Evolutionary conservation across 1,140 invertebrate genomes (phyloP).

Genomic region (Tetramorium simillimum): DNA sequence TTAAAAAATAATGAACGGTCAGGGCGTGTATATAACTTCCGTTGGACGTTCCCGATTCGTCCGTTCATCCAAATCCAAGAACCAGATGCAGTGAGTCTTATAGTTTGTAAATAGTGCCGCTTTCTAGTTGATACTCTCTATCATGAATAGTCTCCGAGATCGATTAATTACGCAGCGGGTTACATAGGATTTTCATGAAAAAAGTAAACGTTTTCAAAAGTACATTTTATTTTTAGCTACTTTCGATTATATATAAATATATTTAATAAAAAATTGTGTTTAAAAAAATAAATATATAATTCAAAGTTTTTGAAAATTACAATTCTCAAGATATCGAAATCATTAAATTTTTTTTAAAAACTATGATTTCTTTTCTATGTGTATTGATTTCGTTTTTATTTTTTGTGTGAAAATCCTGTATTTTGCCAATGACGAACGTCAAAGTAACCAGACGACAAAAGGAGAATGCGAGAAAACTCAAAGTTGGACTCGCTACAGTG

Average conservation of each 20-base stretch:
- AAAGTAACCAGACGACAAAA: background rate
- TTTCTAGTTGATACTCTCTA: constrained; percentile 32
- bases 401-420: constrained; percentile 24
- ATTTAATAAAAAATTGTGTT: background rate
- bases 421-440: background rate
- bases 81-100: constrained; percentile 54
- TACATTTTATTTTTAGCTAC: background rate
- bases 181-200: constrained; percentile 24
- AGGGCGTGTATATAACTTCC: constrained; percentile 44
- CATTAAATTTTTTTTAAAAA: background rate
- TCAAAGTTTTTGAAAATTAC: background rate
- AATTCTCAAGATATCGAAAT: background rate
- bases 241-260: background rate
- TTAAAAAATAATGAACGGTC: constrained; percentile 20
- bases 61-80: constrained; percentile 33
- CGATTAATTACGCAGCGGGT: background rate
- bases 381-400: background rate
- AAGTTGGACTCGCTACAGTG: constrained; percentile 18
- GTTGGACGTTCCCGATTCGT: constrained; percentile 26
- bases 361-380: background rate
- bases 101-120: constrained; percentile 67
- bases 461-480: background rate
- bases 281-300: background rate
- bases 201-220: background rate
- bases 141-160: constrained; percentile 24